Evolutionary conservation across 1,140 invertebrate species (phyloP).

Genomic region (Magallana gigas): DNA sequence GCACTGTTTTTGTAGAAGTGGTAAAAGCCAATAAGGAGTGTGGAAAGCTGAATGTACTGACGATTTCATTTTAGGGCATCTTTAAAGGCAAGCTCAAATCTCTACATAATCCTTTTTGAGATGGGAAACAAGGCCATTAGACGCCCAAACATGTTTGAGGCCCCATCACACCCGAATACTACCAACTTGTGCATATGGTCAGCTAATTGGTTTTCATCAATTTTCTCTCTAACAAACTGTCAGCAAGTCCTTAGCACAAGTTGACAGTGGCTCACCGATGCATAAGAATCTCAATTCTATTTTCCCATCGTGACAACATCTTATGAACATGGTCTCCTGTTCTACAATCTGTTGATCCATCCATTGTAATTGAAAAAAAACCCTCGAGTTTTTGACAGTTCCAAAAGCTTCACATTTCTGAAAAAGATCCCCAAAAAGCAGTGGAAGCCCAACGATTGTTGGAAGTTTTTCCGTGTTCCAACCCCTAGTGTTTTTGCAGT

Average conservation of each 20-base stretch:
- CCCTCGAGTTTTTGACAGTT: background rate
- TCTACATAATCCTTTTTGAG: background rate
- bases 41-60: background rate
- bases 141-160: constrained; percentile 23
- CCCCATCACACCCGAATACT: constrained; percentile 36
- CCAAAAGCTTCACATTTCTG: background rate
- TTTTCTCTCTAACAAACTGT: constrained; percentile 33
- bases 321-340: constrained; percentile 16
- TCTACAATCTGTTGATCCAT: constrained; percentile 7
- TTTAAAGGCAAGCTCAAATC: background rate
- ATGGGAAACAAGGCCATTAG: background rate
- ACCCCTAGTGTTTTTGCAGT: no score
- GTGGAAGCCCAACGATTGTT: constrained; percentile 15
- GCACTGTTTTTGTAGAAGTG: constrained; percentile 41
- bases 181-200: constrained; percentile 23
- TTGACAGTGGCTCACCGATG: constrained; percentile 29
- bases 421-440: background rate
- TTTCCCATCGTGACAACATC: constrained; percentile 6
- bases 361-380: constrained; percentile 9
- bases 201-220: constrained; percentile 19
- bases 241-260: background rate
- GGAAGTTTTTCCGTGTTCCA: constrained; percentile 8
- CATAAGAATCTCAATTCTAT: constrained; percentile 2
- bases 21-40: constrained; percentile 20
- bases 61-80: background rate